A percentile compares a stretch with the other conserved stretches of the same genome.
Evolutionary conservation across 2,797 vertebrate species (phyloP).

Genomic region (Anolis apletophallus): DNA sequence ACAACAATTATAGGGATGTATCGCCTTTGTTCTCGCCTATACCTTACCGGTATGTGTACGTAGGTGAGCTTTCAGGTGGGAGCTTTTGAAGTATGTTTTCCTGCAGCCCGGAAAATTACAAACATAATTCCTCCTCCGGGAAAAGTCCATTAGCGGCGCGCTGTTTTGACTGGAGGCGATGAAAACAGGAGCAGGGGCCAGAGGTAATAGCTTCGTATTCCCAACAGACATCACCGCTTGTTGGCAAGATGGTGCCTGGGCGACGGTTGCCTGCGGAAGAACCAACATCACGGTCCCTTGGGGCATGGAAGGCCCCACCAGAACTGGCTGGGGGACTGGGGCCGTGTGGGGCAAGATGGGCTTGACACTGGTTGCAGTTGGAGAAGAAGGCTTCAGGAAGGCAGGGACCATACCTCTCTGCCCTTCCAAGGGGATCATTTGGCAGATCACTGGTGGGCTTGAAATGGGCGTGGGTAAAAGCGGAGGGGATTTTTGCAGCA

Average conservation of each 20-base stretch:
- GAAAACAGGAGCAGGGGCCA: slow-evolving; percentile 92
- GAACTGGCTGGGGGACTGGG: slow-evolving; percentile 79
- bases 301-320: slow-evolving; percentile 86
- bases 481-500: slow-evolving; percentile 67
- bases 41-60: slow-evolving; percentile 94
- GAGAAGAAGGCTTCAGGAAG: slow-evolving; percentile 85
- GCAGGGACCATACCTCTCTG: slow-evolving; percentile 86
- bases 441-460: slow-evolving; percentile 87
- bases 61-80: slow-evolving; percentile 96
- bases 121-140: slow-evolving; percentile 91
- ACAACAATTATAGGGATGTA: background rate
- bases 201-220: slow-evolving; percentile 90
- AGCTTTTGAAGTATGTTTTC: slow-evolving; percentile 99
- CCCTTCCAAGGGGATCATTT: slow-evolving; percentile 88
- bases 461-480: slow-evolving; percentile 79
- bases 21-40: accelerated
- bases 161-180: slow-evolving; percentile 86
- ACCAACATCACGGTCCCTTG: slow-evolving; percentile 95
- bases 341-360: slow-evolving; percentile 83
- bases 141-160: slow-evolving; percentile 87
- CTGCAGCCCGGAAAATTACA: slow-evolving; percentile 93
- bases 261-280: slow-evolving; percentile 84
- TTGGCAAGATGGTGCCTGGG: slow-evolving; percentile 73
- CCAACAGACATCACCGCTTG: slow-evolving; percentile 86
- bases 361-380: slow-evolving; percentile 77